phyloP scores from a whole-genome alignment of 2,888 invertebrate species.

The Chrysolina haemoptera region DNA sequence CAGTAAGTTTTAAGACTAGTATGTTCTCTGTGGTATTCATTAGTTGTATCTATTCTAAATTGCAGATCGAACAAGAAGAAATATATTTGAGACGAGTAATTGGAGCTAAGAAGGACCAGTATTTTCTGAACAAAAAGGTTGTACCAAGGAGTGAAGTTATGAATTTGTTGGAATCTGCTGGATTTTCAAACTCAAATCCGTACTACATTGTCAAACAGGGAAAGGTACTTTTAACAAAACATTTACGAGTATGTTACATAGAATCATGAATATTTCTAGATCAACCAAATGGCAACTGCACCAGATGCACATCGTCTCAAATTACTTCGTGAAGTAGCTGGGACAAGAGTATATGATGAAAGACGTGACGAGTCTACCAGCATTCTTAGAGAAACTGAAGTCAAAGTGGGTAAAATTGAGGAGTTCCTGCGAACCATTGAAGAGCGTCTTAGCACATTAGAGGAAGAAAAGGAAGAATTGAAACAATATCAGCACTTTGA shows the following conservation, averaged over 20 bases:
- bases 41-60: slow-evolving; percentile 42
- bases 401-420: slow-evolving; percentile 94
- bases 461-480: slow-evolving; percentile 98
- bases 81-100: slow-evolving; percentile 96
- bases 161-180: slow-evolving; percentile 97
- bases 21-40: neutral
- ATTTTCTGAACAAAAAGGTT: slow-evolving; percentile 98
- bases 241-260: neutral
- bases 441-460: slow-evolving; percentile 94
- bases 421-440: slow-evolving; percentile 97
- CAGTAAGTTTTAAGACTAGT: slow-evolving; percentile 77
- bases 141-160: slow-evolving; percentile 98
- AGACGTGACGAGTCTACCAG: slow-evolving; percentile 96
- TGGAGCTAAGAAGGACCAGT: slow-evolving; percentile 99
- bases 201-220: slow-evolving; percentile 99
- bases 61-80: slow-evolving; percentile 98
- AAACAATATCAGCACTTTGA: slow-evolving; percentile 99
- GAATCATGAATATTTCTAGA: slow-evolving; percentile 74
- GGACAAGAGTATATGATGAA: slow-evolving; percentile 98
- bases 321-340: slow-evolving; percentile 95
- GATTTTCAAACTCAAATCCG: slow-evolving; percentile 98
- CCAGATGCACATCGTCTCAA: slow-evolving; percentile 97
- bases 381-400: slow-evolving; percentile 91
- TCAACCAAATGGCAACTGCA: slow-evolving; percentile 99
- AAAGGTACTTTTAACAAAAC: slow-evolving; percentile 77